These are phyloP conservation scores for Gambusia affinis DNA, from an alignment of 2,113 vertebrate species.

Conservation along the genomic window DNA sequence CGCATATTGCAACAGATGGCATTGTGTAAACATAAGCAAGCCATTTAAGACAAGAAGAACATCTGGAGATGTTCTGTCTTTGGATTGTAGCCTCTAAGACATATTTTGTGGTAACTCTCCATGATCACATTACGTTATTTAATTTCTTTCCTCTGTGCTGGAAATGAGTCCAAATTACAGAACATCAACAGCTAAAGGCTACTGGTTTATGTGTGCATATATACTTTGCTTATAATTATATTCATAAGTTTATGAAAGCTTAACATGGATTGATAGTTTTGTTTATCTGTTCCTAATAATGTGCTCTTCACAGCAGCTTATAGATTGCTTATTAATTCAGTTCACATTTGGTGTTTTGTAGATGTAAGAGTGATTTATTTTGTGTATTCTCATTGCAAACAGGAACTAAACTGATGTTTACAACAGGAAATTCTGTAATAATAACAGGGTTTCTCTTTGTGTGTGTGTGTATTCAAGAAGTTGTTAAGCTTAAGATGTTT, in stretches of 20 bases:
- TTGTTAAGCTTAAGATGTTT: neutral
- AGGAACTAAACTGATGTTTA: neutral
- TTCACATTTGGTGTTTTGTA: neutral
- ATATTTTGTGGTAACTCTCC: conserved; percentile 16
- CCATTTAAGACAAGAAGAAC: conserved; percentile 30
- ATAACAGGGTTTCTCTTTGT: neutral
- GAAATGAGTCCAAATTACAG: conserved; percentile 4
- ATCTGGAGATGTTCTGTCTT: conserved; percentile 35
- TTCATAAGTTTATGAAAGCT: neutral
- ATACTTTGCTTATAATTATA: neutral
- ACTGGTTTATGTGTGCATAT: neutral
- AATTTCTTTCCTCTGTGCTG: neutral
- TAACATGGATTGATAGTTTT: neutral
- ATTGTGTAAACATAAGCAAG: conserved; percentile 46
- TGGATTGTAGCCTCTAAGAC: conserved; percentile 39
- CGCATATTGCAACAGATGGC: conserved; percentile 49
- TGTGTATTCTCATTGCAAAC: neutral
- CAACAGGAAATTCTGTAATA: neutral
- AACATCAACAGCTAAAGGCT: conserved; percentile 8
- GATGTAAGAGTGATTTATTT: neutral
- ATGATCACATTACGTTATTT: conserved; percentile 1
- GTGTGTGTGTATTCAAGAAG: neutral
- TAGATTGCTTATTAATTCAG: neutral
- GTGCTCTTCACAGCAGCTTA: neutral
- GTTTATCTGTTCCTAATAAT: neutral